phyloP scores from a whole-genome alignment of 92 coral and sea anemone genomes.

The Actinernus sp. region DNA sequence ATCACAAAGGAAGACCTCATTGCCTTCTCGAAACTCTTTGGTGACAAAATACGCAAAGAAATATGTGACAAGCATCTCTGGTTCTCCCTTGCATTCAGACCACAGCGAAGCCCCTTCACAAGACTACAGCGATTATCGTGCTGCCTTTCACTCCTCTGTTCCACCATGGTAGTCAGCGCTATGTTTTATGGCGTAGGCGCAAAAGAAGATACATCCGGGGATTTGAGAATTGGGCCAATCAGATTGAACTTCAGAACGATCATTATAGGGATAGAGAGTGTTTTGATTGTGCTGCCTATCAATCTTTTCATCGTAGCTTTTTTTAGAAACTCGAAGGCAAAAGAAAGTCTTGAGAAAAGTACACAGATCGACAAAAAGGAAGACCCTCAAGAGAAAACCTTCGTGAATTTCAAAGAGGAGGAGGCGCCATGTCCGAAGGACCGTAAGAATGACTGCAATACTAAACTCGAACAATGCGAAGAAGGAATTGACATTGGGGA shows the following conservation, averaged over 20 bases:
- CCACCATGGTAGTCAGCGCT: constrained; percentile 76
- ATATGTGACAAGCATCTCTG: constrained; percentile 78
- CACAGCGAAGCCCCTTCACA: constrained; percentile 77
- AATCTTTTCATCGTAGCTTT: constrained; percentile 60
- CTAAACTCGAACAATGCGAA: background rate
- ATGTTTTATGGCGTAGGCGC: constrained; percentile 80
- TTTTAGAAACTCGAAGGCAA: constrained; percentile 59
- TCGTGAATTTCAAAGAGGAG: background rate
- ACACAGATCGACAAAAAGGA: background rate
- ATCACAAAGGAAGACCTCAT: constrained; percentile 58
- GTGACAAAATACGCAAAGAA: constrained; percentile 56
- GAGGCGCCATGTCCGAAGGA: no score
- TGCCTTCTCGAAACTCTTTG: constrained; percentile 55
- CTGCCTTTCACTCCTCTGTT: constrained; percentile 68
- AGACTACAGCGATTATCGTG: constrained; percentile 77
- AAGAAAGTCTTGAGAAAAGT: constrained; percentile 4
- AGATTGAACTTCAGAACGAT: constrained; percentile 49
- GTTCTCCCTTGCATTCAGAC: constrained; percentile 71
- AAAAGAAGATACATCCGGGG: constrained; percentile 65
- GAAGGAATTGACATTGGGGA: background rate
- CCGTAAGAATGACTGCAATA: no score
- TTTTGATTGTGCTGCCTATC: constrained; percentile 60
- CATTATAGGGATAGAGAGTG: constrained; percentile 66
- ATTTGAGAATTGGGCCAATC: constrained; percentile 62
- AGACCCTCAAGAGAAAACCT: background rate